Evolutionary conservation across 2,888 invertebrate genomes (phyloP), one percentile per base, ranked within the genome.

Genomic region (Adela reaumurella): DNA sequence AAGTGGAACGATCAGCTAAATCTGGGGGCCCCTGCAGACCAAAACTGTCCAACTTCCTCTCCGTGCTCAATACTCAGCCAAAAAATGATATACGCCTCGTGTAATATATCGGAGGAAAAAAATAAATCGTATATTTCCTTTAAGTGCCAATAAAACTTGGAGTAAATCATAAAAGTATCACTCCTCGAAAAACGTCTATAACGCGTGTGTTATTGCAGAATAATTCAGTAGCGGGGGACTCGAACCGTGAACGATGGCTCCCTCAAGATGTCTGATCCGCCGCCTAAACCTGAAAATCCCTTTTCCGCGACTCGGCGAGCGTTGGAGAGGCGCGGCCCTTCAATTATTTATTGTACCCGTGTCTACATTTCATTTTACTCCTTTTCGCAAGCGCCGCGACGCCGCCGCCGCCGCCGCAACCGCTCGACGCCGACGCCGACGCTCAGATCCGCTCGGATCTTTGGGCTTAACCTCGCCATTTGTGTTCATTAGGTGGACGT

Each of bases 161-260:
- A 76, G 76, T 77, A 78, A 78, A 78, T 78, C 77, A 77, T 77
- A 78, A 74, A 77, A 76, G 77, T 77, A 77, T 77, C 76, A 77
- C 72, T 74, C 72, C 65, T 62, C 66, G 65, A 68, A 70, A 74
- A 76, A 74, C 64, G 77, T 77, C 76, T 74, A 74, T 76, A 78
- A 77, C 77, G 74, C 74, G 76, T 76, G 73, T 76, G 76, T 78
- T 78, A 78, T 78, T 74, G 74, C 71, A 60, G 73, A 78, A 78
- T 78, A 78, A 78, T 78, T 78, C 77, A 78, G 73, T 68, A 72
- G 72, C 61, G 60, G 52, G 57, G 65, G 68, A 41, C 70, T 76
- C 76, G 74, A 67, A 67, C 62, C 58, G 62, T 76, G 74, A 78
- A 64, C 64, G 70, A 78, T 77, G 66, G 68, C 70, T 76, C 77